Evolutionary conservation across 2,888 invertebrate genomes (phyloP), one percentile per base, ranked within the genome.

Genomic region (Diarsia brunnea): DNA sequence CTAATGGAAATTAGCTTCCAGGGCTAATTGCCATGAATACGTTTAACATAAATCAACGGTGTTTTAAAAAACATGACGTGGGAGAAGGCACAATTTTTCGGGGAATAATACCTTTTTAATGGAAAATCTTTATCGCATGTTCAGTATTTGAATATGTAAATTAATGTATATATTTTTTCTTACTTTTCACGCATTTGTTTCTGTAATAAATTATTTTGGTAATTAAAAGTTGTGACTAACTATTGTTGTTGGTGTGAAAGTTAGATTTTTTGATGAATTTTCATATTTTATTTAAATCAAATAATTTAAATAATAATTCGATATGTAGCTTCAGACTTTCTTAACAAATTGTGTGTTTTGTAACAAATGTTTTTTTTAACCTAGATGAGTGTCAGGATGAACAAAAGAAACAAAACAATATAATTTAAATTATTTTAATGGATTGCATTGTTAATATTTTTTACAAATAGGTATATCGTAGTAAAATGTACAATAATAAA

Each of bases 1-100:
- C 89, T 92, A 91, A 92, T 92, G 92, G 90, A 90, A 92, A 93
- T 93, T 92, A 92, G 92, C 91, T 88, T 88, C 89, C 89, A 86
- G 83, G 85, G 86, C 91, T 93, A 93, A 93, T 93, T 93, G 91
- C 91, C 88, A 91, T 92, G 93, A 93, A 93, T 93, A 93, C 89
- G 89, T 86, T 93, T 93, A 90, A 88, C 92, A 93, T 93, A 92
- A 93, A 93, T 92, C 91, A 90, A 87, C 87, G 84, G 81, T 89
- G 90, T 89, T 91, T 91, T 91, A 89, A 92, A 92, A 92, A 92
- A 91, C 92, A 91, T 92, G 92, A 91, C 90, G 87, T 79, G 84
- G 85, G 89, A 80, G 84, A 87, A 89, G 84, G 81, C 69, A 74
- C 66, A 73, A 71, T 75, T 82, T 84, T 79, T 81, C 45, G 67